A percentile compares a stretch with the other conserved stretches of the same genome.
These are phyloP conservation scores for Bugulina stolonifera DNA, from an alignment of 2,888 invertebrate genomes.

Conservation along the genomic window DNA sequence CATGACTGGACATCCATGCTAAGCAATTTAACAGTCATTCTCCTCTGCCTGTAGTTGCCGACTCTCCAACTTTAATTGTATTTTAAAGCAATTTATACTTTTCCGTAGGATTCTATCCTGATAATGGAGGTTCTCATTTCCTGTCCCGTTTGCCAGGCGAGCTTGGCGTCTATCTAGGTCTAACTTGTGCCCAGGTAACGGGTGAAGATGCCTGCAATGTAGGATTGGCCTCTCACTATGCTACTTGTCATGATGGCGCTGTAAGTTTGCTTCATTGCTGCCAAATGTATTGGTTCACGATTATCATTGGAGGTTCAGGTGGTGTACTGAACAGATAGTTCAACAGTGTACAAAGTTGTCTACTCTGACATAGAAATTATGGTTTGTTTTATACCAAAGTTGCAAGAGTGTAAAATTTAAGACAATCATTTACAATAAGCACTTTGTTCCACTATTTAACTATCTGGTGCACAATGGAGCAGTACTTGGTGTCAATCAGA, in stretches of 20 bases:
- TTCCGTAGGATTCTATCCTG: not conserved
- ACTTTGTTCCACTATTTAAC: too few species aligned
- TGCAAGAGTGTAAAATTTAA: too few species aligned
- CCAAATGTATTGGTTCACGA: not conserved
- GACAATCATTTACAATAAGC: too few species aligned
- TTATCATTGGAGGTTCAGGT: too few species aligned
- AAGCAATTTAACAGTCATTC: too few species aligned
- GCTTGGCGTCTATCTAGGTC: conserved; percentile 9
- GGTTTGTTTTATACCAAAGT: too few species aligned
- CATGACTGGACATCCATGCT: not conserved
- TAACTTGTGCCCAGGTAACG: conserved; percentile 10
- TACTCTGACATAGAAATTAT: too few species aligned
- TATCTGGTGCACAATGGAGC: too few species aligned
- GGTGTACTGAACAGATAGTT: too few species aligned
- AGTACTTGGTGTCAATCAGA: too few species aligned
- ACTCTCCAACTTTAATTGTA: not conserved
- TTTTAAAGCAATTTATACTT: not conserved
- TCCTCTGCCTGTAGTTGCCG: too few species aligned
- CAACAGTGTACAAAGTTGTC: too few species aligned
- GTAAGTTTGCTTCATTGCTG: not conserved
- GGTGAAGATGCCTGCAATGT: conserved; percentile 19
- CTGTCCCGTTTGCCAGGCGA: conserved; percentile 1
- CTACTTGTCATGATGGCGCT: not conserved
- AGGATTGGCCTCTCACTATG: conserved; percentile 3
- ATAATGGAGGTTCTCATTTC: conserved; percentile 19